Percentiles rank a stretch among this genome's conserved stretches.
Conservation (phyloP, 2,888 invertebrate genomes). For the Deladenus siricidicola region DNA sequence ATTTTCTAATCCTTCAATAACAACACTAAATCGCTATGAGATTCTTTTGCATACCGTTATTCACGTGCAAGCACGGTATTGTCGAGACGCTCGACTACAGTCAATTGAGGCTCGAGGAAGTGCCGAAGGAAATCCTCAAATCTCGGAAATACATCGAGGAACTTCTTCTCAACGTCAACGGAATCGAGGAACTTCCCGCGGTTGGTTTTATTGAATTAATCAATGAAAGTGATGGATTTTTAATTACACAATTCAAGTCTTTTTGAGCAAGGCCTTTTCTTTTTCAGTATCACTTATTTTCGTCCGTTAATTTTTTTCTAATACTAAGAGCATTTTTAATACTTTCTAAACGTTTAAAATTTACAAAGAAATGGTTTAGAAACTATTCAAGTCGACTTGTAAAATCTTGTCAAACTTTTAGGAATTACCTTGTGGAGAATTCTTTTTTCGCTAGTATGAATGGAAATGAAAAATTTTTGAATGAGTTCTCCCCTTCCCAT, state of each 20-base stretch:
- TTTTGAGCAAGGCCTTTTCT: not conserved
- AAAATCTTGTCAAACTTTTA: no score
- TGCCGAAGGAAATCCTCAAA: slow-evolving; percentile 31
- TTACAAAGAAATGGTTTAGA: no score
- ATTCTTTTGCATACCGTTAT: slow-evolving; percentile 29
- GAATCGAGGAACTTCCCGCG: slow-evolving; percentile 22
- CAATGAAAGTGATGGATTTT: not conserved
- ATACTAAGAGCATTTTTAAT: no score
- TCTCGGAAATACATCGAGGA: slow-evolving; percentile 26
- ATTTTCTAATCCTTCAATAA: not conserved
- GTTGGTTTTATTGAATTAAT: slow-evolving; percentile 5
- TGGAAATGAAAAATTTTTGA: no score
- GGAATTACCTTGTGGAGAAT: no score
- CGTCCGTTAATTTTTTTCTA: not conserved
- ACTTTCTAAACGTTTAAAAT: no score
- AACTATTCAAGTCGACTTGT: no score
- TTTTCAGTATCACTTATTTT: not conserved
- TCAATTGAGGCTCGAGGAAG: slow-evolving; percentile 22
- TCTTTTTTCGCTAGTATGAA: no score
- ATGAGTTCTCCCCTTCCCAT: no score
- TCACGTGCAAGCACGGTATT: slow-evolving; percentile 25
- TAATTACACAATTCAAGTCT: not conserved
- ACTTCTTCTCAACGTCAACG: slow-evolving; percentile 24
- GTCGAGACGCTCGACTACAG: slow-evolving; percentile 29
- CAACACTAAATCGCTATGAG: not conserved